Conservation (phyloP, 2,888 invertebrate species). For the Tubulanus polymorphus region DNA sequence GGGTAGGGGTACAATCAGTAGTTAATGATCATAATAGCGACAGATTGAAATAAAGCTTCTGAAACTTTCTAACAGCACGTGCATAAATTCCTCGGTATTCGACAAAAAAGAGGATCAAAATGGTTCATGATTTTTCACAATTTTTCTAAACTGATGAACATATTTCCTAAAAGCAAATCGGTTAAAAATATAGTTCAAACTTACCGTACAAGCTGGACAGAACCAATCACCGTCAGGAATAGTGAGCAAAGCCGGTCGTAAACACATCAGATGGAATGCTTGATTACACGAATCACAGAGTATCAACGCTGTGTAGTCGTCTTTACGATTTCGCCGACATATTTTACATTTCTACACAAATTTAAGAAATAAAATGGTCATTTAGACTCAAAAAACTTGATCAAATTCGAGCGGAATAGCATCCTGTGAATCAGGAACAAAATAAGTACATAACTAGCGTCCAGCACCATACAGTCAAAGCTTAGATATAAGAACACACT, state of each 20-base stretch:
- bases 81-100: slow-evolving; percentile 2
- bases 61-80: background rate
- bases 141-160: background rate
- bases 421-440: too few species aligned
- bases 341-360: slow-evolving; percentile 55
- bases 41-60: too few species aligned
- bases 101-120: slow-evolving; percentile 3
- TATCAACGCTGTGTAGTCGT: slow-evolving; percentile 39
- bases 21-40: too few species aligned
- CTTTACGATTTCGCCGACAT: slow-evolving; percentile 50
- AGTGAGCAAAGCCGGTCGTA: slow-evolving; percentile 39
- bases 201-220: slow-evolving; percentile 47
- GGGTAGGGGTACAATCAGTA: too few species aligned
- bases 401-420: too few species aligned
- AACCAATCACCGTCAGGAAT: slow-evolving; percentile 52
- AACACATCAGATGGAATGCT: slow-evolving; percentile 50
- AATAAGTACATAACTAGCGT: too few species aligned
- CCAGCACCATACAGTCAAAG: too few species aligned
- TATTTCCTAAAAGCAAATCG: background rate
- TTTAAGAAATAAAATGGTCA: too few species aligned
- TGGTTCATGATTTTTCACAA: background rate
- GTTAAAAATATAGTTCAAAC: slow-evolving; percentile 9
- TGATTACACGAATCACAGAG: slow-evolving; percentile 52
- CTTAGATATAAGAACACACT: too few species aligned
- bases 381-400: too few species aligned